phyloP scores from a whole-genome alignment of 2,797 vertebrate species.

The Miichthys miiuy region DNA sequence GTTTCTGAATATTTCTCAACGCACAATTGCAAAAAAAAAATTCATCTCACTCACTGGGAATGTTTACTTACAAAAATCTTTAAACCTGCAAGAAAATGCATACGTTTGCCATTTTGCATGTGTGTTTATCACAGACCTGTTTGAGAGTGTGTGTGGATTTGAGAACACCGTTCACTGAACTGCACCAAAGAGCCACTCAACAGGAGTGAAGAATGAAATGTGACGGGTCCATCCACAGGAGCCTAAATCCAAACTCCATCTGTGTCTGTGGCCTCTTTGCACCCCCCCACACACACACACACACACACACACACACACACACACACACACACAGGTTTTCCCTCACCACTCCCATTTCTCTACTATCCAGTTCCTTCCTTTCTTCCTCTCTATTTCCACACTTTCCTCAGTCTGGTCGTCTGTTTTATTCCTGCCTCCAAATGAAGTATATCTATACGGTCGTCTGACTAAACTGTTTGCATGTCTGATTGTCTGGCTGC shows the following conservation, averaged over 20 bases:
- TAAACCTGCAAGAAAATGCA: neutral
- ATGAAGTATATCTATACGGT: neutral
- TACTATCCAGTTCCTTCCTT: slow-evolving; percentile 25
- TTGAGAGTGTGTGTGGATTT: neutral
- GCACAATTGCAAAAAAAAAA: too few relatives aligned
- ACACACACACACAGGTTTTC: neutral
- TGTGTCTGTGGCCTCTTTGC: slow-evolving; percentile 70
- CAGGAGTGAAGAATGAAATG: slow-evolving; percentile 74
- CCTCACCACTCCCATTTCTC: slow-evolving; percentile 42
- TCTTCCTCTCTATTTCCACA: slow-evolving; percentile 54
- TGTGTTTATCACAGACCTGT: neutral
- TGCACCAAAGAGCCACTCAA: slow-evolving; percentile 47
- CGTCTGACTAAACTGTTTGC: neutral
- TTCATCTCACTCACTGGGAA: too few relatives aligned
- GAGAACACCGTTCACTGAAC: neutral
- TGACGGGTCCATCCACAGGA: slow-evolving; percentile 69
- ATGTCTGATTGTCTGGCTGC: neutral
- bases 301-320: slow-evolving; percentile 12
- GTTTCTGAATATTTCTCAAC: too few relatives aligned
- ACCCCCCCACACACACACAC: slow-evolving; percentile 13
- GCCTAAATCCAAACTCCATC: slow-evolving; percentile 86
- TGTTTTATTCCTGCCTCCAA: neutral
- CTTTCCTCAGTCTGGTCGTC: neutral
- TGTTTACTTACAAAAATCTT: neutral
- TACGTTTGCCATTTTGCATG: neutral